Evolutionary conservation across 2,113 vertebrate genomes (phyloP), one percentile per base, ranked within the genome.

Genomic region (Mustela lutreola): DNA sequence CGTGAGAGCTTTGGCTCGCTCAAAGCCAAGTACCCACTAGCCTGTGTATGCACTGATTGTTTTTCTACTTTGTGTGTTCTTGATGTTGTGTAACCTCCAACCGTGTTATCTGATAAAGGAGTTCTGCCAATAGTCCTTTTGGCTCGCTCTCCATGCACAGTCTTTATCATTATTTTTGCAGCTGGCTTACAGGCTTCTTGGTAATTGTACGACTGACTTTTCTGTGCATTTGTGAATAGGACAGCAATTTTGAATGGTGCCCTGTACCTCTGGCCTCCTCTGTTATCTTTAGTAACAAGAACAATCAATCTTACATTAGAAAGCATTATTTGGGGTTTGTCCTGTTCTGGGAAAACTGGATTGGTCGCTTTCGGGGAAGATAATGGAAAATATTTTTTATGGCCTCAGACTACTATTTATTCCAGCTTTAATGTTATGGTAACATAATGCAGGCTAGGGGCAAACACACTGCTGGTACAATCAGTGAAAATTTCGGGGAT

Each of bases 121-220:
- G 67, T 31, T 82, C 56, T 88, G 76, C 73, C 84, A 39, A 5
- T 9, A 28, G 33, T 39, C 19, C n/a, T 50, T 31, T 33, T 42
- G 73, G 80, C 58, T 71, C 19, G 60, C 28, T 89, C 62, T 19
- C 48, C 76, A 42, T 48, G 67, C 56, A 1, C 0, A 19, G 58
- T 33, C 65, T 50, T 95, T 70, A 79, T 79, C 45, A 22, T 50
- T 63, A n/a, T 84, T 94, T 92, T 60, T 63, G 80, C 82, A 96
- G 93, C 92, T 92, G 60, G 6, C 33, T 70, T 33, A 2, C 10
- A 24, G 89, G 11, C 24, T 36, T 80, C 56, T 73, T 28, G 39
- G 79, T 62, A 15, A 78, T 18, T 36, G 28, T 45, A 0, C 11
- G 78, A 31, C 21, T 28, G 86, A 89, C 28, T 87, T 78, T 36